phyloP scores from a whole-genome alignment of 2,888 invertebrate genomes.

The Drosophila robusta region DNA sequence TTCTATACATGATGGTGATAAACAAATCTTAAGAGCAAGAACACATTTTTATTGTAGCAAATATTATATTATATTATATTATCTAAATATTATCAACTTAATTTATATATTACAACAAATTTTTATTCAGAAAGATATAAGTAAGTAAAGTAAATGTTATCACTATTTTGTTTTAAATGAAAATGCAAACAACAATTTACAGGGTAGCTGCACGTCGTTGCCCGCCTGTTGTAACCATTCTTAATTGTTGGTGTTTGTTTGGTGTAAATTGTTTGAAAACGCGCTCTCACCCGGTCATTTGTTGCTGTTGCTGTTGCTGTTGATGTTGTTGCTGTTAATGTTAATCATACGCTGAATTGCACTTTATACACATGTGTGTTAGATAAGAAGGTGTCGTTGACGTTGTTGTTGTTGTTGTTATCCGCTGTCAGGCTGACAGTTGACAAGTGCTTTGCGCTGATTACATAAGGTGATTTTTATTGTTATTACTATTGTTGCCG shows the following conservation, averaged over 20 bases:
- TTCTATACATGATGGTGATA: no score
- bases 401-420: constrained; percentile 27
- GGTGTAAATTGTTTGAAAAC: constrained; percentile 70
- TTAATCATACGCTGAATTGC: constrained; percentile 79
- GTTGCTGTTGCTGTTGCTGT: constrained; percentile 30
- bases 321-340: constrained; percentile 51
- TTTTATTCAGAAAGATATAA: no score
- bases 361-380: constrained; percentile 63
- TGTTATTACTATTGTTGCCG: constrained; percentile 1
- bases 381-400: constrained; percentile 64
- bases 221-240: background rate
- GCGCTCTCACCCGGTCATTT: constrained; percentile 56
- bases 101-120: no score
- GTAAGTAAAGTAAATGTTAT: no score
- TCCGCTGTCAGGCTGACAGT: constrained; percentile 47
- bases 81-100: no score
- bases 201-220: constrained; percentile 29
- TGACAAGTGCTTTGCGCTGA: constrained; percentile 53
- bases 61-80: no score
- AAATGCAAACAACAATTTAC: background rate
- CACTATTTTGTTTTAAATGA: no score
- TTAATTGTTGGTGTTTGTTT: constrained; percentile 53
- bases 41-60: no score
- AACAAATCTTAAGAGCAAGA: no score
- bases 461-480: constrained; percentile 58